A percentile compares a stretch with the other conserved stretches of the same genome.
Conservation (phyloP, 1,140 invertebrate genomes). For the Drosophila kurseongensis region DNA sequence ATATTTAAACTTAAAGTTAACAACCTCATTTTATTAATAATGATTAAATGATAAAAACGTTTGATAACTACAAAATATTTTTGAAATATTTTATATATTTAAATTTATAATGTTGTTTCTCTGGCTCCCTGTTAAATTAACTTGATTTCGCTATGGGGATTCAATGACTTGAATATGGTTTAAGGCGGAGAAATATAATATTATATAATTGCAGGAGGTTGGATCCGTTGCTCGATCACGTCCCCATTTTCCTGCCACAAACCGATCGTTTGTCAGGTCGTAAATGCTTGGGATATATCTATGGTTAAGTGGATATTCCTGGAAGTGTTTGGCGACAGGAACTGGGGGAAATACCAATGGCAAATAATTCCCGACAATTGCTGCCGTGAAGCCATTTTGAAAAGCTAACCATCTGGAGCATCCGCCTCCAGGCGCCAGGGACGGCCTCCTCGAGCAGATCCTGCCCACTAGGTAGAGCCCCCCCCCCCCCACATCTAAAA, state of each 20-base stretch:
- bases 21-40: too few relatives aligned
- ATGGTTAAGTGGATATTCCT: constrained; percentile 7
- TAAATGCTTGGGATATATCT: constrained; percentile 12
- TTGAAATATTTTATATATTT: too few relatives aligned
- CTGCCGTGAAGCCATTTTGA: constrained; percentile 57
- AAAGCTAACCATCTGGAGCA: constrained; percentile 7
- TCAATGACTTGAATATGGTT: too few relatives aligned
- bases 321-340: constrained; percentile 28
- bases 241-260: constrained; percentile 17
- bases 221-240: constrained; percentile 2
- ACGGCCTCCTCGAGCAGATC: constrained; percentile 5
- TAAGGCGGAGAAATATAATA: not conserved
- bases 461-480: not conserved
- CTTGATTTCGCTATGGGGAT: too few relatives aligned
- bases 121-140: too few relatives aligned
- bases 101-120: too few relatives aligned
- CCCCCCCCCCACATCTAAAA: not conserved
- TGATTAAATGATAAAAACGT: too few relatives aligned
- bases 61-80: too few relatives aligned
- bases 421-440: constrained; percentile 7
- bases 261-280: constrained; percentile 23
- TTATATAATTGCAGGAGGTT: not conserved
- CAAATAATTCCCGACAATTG: constrained; percentile 41
- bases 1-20: too few relatives aligned
- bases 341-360: constrained; percentile 10